phyloP scores from a whole-genome alignment of 2,888 invertebrate species.

The Hypsopygia costalis region DNA sequence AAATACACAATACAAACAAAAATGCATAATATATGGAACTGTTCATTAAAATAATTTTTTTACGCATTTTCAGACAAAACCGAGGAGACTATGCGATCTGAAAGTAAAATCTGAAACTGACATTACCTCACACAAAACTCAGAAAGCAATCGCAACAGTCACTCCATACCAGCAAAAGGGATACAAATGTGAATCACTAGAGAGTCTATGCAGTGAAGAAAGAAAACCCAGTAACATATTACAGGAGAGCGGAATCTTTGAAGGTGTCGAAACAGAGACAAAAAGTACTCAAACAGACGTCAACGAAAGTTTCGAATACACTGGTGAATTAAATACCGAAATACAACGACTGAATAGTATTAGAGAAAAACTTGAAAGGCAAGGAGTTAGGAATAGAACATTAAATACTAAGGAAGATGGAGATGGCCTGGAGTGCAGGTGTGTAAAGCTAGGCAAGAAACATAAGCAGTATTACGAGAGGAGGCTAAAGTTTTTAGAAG shows the following conservation, averaged over 20 bases:
- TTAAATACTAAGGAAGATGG: conserved; percentile 61
- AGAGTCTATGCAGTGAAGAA: conserved; percentile 67
- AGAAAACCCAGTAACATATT: conserved; percentile 79
- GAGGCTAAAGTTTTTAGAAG: conserved; percentile 82
- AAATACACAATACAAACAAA: too few species aligned
- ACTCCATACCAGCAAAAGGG: conserved; percentile 81
- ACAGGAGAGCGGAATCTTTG: conserved; percentile 88
- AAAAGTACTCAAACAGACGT: conserved; percentile 80
- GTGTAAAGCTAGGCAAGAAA: conserved; percentile 77
- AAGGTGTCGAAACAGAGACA: conserved; percentile 75
- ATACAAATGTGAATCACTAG: conserved; percentile 68
- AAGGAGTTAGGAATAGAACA: conserved; percentile 75
- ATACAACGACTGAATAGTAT: conserved; percentile 83
- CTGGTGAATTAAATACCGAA: conserved; percentile 80
- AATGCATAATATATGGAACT: too few species aligned
- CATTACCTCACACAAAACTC: conserved; percentile 61
- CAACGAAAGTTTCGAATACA: conserved; percentile 74
- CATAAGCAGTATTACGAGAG: conserved; percentile 84
- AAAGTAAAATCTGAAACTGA: conserved; percentile 62
- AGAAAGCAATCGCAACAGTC: conserved; percentile 83
- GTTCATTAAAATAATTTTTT: conserved; percentile 20
- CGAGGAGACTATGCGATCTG: conserved; percentile 63
- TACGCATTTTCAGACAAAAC: conserved; percentile 56
- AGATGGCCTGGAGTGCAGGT: conserved; percentile 71
- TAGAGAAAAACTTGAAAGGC: conserved; percentile 82